Evolutionary conservation across 2,888 invertebrate species (phyloP).

Genomic region (Drosophila pseudotalamancana): DNA sequence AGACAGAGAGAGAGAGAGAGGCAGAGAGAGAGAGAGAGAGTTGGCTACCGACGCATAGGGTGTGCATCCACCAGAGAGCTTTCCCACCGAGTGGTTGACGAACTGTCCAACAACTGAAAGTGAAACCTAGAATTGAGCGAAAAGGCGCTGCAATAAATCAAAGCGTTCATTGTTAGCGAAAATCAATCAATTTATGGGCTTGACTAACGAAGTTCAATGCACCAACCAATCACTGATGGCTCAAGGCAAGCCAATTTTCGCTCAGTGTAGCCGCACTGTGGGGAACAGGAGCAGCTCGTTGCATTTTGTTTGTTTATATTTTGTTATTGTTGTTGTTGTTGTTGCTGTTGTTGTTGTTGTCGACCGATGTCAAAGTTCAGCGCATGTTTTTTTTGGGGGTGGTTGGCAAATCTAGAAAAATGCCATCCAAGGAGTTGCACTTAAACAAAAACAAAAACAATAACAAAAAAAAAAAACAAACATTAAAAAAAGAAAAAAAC

Average conservation of each 20-base stretch:
- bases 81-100: slow-evolving; percentile 60
- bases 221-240: slow-evolving; percentile 25
- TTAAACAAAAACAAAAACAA: slow-evolving; percentile 20
- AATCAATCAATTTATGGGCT: slow-evolving; percentile 74
- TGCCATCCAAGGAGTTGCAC: slow-evolving; percentile 44
- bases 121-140: slow-evolving; percentile 71
- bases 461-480: slow-evolving; percentile 26
- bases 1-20: slow-evolving; percentile 17
- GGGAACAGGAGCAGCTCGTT: slow-evolving; percentile 33
- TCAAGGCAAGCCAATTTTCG: slow-evolving; percentile 48
- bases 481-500: slow-evolving; percentile 10
- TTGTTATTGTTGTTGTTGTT: slow-evolving; percentile 8
- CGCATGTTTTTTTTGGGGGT: slow-evolving; percentile 73
- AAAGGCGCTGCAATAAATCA: slow-evolving; percentile 51
- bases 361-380: slow-evolving; percentile 74
- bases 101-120: slow-evolving; percentile 64
- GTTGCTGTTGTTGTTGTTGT: slow-evolving; percentile 9
- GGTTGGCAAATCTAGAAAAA: slow-evolving; percentile 77
- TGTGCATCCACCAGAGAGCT: slow-evolving; percentile 60
- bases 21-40: slow-evolving; percentile 11
- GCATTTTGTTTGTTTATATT: slow-evolving; percentile 3
- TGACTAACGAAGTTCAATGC: slow-evolving; percentile 59
- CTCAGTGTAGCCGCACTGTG: slow-evolving; percentile 36
- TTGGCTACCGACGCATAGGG: slow-evolving; percentile 64
- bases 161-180: slow-evolving; percentile 46